Evolutionary conservation across 2,797 vertebrate species (phyloP).

Genomic region (Podarcis lilfordi): DNA sequence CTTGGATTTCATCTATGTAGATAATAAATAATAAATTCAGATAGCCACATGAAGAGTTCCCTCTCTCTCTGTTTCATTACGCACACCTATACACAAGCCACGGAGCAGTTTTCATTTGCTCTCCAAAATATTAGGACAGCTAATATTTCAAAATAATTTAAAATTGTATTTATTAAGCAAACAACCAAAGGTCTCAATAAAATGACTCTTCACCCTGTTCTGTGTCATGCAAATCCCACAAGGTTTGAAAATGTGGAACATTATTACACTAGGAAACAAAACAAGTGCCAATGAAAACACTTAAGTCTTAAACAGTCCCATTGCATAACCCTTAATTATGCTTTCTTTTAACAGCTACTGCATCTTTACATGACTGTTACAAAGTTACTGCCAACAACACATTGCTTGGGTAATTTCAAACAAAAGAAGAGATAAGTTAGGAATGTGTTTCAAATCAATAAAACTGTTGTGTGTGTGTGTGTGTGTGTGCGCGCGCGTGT

Average conservation of each 20-base stretch:
- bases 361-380: background rate
- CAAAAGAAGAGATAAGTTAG: background rate
- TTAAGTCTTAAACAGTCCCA: background rate
- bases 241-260: background rate
- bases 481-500: rapidly evolving
- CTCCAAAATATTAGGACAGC: background rate
- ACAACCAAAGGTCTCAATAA: background rate
- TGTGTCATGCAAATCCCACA: background rate
- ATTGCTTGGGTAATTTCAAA: background rate
- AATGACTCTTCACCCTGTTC: background rate
- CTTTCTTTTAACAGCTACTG: background rate
- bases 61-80: background rate
- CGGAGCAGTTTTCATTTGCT: background rate
- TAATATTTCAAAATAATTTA: background rate
- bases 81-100: background rate
- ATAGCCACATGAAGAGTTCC: background rate
- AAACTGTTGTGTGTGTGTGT: background rate
- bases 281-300: background rate
- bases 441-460: background rate
- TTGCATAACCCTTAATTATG: background rate
- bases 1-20: background rate
- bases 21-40: background rate
- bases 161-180: background rate
- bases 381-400: background rate
- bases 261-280: background rate